These are phyloP conservation scores for Motacilla tschutschensis DNA, from an alignment of 2,113 vertebrate species.

Conservation along the genomic window DNA sequence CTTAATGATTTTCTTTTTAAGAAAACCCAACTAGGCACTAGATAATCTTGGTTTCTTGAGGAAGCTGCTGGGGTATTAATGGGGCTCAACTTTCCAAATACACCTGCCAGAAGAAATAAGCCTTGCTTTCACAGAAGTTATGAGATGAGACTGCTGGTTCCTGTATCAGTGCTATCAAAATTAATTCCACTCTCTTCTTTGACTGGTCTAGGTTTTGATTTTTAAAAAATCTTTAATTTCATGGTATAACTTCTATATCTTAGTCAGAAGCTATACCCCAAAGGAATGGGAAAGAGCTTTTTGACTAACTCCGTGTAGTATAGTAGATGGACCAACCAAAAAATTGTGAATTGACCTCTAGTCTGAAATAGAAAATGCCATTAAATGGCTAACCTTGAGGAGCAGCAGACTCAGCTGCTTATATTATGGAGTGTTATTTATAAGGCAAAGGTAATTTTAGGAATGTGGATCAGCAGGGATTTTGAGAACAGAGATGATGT, in stretches of 20 bases:
- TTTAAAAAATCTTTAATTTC: neutral
- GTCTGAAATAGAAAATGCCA: constrained; percentile 15
- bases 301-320: neutral
- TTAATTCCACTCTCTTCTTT: neutral
- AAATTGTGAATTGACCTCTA: constrained; percentile 7
- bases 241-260: neutral
- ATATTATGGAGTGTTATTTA: neutral
- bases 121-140: neutral
- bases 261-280: neutral
- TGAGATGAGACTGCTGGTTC: neutral
- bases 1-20: neutral
- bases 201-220: neutral
- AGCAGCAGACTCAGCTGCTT: neutral
- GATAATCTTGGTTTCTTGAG: neutral
- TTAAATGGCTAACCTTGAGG: constrained; percentile 6
- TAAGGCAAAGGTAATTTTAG: neutral
- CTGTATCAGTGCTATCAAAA: neutral
- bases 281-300: neutral
- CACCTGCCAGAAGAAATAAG: neutral
- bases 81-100: neutral
- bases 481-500: neutral
- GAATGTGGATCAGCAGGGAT: neutral
- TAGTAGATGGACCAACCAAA: neutral
- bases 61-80: neutral
- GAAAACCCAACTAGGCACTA: neutral